phyloP scores from a whole-genome alignment of 2,113 vertebrate genomes.

The Neofelis nebulosa region DNA sequence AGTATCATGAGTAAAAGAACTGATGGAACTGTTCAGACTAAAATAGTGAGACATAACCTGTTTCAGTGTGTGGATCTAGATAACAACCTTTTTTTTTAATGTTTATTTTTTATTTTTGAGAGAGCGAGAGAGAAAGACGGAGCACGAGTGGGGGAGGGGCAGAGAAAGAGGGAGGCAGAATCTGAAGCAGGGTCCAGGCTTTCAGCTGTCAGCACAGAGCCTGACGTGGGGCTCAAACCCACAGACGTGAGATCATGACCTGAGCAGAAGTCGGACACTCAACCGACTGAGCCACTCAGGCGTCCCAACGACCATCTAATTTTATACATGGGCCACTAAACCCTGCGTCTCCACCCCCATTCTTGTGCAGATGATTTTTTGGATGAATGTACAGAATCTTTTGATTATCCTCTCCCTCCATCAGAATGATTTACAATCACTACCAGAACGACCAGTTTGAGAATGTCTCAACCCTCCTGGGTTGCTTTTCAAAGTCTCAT shows the following conservation, averaged over 20 bases:
- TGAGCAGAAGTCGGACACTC: too few relatives aligned
- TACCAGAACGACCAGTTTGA: not conserved
- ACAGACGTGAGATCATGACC: too few relatives aligned
- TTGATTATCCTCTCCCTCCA: not conserved
- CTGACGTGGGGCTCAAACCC: too few relatives aligned
- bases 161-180: too few relatives aligned
- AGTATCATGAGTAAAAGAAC: not conserved
- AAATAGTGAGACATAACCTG: not conserved
- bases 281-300: too few relatives aligned
- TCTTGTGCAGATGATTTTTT: not conserved
- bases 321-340: not conserved
- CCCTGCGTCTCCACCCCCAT: not conserved
- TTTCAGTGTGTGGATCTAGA: not conserved
- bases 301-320: not conserved
- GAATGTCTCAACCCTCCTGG: not conserved
- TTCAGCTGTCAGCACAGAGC: too few relatives aligned
- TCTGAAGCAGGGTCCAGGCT: too few relatives aligned
- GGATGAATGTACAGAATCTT: not conserved
- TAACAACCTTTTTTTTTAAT: not conserved
- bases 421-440: not conserved
- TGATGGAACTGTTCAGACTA: not conserved
- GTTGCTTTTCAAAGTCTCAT: constrained; percentile 39
- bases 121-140: too few relatives aligned
- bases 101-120: too few relatives aligned
- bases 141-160: too few relatives aligned